Conservation (phyloP, 2,888 invertebrate genomes). For the Notocelia uddmanniana region DNA sequence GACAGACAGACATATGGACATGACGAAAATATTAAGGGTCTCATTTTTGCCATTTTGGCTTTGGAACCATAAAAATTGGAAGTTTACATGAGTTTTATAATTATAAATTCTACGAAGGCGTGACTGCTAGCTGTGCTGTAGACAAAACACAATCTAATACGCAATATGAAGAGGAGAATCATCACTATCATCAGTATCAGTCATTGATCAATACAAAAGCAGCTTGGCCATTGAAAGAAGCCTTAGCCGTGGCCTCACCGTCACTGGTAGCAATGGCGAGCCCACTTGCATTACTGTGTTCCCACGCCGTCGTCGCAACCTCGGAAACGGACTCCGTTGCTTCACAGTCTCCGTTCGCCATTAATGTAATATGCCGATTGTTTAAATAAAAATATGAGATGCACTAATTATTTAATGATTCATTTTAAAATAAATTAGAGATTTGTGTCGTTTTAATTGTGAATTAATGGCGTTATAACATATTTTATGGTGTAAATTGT, state of each 20-base stretch:
- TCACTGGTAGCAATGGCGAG: neutral
- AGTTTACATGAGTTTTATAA: too few species aligned
- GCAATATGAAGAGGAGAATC: neutral
- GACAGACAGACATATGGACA: too few species aligned
- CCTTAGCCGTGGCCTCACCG: constrained; percentile 27
- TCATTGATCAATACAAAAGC: neutral
- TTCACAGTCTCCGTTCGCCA: neutral
- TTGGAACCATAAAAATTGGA: too few species aligned
- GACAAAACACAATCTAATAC: neutral
- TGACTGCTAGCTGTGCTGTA: too few species aligned
- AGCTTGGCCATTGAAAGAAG: neutral
- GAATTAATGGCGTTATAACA: too few species aligned
- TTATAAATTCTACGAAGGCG: too few species aligned
- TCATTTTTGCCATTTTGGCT: too few species aligned
- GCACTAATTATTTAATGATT: neutral
- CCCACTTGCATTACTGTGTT: constrained; percentile 27
- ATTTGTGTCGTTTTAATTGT: too few species aligned
- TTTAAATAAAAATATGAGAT: too few species aligned
- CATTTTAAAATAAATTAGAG: neutral
- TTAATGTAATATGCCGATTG: too few species aligned
- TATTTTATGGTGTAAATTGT: too few species aligned
- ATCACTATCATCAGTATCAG: neutral
- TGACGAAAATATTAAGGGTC: too few species aligned
- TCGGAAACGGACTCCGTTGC: constrained; percentile 8
- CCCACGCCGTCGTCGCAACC: constrained; percentile 22